Evolutionary conservation across 2,113 vertebrate species (phyloP).

Genomic region (Gadus chalcogrammus): DNA sequence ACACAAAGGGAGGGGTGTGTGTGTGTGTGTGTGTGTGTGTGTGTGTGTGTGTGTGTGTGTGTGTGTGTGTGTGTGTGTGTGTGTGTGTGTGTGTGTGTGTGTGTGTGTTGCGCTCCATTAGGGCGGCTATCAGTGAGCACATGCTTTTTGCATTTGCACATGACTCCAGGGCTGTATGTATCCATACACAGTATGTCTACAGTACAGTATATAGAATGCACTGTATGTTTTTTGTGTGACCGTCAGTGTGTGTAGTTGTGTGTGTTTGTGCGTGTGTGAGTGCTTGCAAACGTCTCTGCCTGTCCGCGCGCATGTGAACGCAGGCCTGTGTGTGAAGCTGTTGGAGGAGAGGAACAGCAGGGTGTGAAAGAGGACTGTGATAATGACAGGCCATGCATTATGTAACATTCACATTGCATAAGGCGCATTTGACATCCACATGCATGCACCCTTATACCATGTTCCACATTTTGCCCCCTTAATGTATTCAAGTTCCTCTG

Average conservation of each 20-base stretch:
- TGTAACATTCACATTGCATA: slow-evolving; percentile 71
- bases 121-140: not conserved
- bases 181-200: no score
- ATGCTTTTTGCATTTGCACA: not conserved
- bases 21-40: no score
- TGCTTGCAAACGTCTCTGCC: slow-evolving; percentile 12
- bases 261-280: not conserved
- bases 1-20: slow-evolving; percentile 56
- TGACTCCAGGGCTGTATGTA: not conserved
- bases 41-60: no score
- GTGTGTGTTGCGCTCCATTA: not conserved
- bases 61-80: no score
- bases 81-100: slow-evolving; percentile 40
- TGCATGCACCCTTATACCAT: slow-evolving; percentile 8
- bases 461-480: not conserved
- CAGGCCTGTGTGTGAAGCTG: slow-evolving; percentile 33
- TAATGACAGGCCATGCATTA: slow-evolving; percentile 72
- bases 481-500: no score
- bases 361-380: slow-evolving; percentile 67
- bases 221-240: not conserved
- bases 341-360: slow-evolving; percentile 67
- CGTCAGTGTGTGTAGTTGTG: not conserved
- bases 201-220: no score
- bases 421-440: slow-evolving; percentile 67
- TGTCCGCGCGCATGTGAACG: not conserved